Conservation (phyloP, 2,113 vertebrate species). For the Sturnus vulgaris region DNA sequence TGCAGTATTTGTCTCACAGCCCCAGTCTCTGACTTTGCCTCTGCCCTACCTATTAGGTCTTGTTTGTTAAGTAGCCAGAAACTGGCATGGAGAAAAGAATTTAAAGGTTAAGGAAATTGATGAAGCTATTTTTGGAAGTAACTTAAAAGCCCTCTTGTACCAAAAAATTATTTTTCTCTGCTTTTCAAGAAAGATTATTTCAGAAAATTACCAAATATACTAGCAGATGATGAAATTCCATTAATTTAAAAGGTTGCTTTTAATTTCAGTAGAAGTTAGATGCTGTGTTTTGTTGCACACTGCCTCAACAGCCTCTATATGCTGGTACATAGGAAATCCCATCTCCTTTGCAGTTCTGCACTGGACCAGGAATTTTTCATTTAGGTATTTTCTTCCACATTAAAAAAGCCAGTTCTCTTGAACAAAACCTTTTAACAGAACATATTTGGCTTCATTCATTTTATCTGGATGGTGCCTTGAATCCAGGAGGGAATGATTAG, state of each 20-base stretch:
- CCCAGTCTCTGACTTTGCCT: not conserved
- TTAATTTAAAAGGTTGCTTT: not conserved
- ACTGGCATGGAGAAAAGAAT: not conserved
- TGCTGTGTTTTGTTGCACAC: not conserved
- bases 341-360: not conserved
- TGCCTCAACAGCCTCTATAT: not conserved
- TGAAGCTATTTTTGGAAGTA: not conserved
- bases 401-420: not conserved
- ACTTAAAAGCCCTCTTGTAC: not conserved
- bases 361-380: not conserved
- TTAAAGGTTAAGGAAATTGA: not conserved
- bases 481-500: not conserved
- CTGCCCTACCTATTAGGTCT: not conserved
- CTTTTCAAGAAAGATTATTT: not conserved
- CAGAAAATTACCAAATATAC: not conserved
- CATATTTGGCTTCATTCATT: not conserved
- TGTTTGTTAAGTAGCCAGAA: not conserved
- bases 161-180: not conserved
- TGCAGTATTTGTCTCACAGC: not conserved
- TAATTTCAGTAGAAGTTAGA: not conserved
- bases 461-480: not conserved
- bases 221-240: not conserved
- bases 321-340: not conserved
- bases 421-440: not conserved
- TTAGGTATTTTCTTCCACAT: not conserved